phyloP scores from a whole-genome alignment of 2,797 vertebrate genomes.

The Fratercula arctica region DNA sequence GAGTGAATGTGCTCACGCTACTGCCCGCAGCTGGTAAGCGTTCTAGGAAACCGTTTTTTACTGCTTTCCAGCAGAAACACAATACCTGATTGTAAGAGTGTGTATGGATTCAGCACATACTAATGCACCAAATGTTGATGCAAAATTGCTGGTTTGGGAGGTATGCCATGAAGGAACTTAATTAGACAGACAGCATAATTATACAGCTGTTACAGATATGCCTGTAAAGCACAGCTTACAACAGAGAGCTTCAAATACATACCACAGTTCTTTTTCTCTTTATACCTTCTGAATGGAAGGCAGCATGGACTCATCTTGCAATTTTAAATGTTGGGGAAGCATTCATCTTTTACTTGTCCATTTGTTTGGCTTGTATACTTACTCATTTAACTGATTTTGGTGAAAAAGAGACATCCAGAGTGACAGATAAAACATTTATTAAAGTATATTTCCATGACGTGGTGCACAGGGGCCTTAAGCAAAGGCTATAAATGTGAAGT shows the following conservation, averaged over 20 bases:
- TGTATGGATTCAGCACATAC: not conserved
- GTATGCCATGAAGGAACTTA: not conserved
- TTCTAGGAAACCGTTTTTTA: not conserved
- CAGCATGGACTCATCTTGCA: not conserved
- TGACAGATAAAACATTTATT: not conserved
- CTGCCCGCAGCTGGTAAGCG: not conserved
- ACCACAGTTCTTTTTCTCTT: not conserved
- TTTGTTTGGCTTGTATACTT: not conserved
- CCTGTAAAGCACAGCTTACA: not conserved
- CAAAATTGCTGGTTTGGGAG: not conserved
- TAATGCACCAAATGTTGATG: not conserved
- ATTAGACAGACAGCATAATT: slow-evolving; percentile 6
- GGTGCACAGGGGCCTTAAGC: not conserved
- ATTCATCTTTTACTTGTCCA: not conserved
- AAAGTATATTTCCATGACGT: not conserved
- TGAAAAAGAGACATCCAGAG: not conserved
- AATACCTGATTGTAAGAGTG: not conserved
- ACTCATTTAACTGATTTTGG: not conserved
- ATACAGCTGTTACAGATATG: not conserved
- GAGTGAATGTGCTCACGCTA: not conserved
- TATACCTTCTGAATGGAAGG: not conserved
- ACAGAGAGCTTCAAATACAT: not conserved
- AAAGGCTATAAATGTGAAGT: not conserved
- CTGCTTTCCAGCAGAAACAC: not conserved
- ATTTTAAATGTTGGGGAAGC: not conserved